Percentiles rank a stretch among this genome's conserved stretches.
These are phyloP conservation scores for Hirtodrosophila duncani DNA, from an alignment of 2,888 invertebrate genomes.

Conservation along the genomic window DNA sequence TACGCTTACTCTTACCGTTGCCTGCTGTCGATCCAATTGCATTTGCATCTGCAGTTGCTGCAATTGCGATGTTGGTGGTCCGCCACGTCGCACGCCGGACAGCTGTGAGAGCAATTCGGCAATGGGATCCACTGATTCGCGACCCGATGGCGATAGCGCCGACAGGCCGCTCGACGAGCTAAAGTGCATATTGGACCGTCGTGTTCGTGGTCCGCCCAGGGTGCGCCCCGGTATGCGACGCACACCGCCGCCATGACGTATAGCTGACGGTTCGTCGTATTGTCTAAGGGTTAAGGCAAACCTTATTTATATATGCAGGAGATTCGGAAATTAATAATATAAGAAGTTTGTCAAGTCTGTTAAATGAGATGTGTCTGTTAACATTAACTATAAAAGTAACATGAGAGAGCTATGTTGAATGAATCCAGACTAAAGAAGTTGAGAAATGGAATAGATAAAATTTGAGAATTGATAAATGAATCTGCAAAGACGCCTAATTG, in stretches of 20 bases:
- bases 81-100: constrained; percentile 89
- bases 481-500: no score
- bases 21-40: constrained; percentile 93
- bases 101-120: constrained; percentile 96
- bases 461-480: no score
- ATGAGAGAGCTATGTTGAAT: no score
- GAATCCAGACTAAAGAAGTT: no score
- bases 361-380: no score
- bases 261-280: constrained; percentile 92
- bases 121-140: constrained; percentile 97
- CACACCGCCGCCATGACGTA: constrained; percentile 84
- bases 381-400: no score
- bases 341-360: no score
- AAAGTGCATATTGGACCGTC: constrained; percentile 97
- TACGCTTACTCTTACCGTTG: constrained; percentile 79
- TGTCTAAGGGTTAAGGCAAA: constrained; percentile 79
- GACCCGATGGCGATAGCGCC: constrained; percentile 89
- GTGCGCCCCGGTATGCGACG: constrained; percentile 90
- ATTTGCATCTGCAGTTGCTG: constrained; percentile 97
- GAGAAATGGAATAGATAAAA: no score
- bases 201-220: constrained; percentile 86
- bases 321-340: no score
- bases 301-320: constrained; percentile 3
- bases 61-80: constrained; percentile 86
- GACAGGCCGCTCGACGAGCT: constrained; percentile 92